Evolutionary conservation across 37 sponge, comb jelly and placozoan genomes (phyloP).

Genomic region (Geodia barretti): DNA sequence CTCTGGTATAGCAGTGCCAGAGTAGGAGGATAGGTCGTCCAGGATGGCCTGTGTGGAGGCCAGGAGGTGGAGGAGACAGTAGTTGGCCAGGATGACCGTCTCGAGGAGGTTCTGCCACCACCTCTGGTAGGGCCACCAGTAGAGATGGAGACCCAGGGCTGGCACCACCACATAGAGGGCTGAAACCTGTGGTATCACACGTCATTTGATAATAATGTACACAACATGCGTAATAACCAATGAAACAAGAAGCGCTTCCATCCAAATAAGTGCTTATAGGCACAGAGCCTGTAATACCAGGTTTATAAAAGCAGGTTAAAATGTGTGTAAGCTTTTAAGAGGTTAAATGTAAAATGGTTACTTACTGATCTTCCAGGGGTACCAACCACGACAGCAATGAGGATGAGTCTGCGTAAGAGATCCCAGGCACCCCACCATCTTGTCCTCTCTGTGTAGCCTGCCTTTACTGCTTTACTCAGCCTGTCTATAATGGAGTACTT

Average conservation of each 20-base stretch:
- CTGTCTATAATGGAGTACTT: not conserved
- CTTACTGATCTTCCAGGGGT: constrained; percentile 74
- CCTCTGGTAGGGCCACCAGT: constrained; percentile 46
- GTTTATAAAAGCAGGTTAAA: too few relatives aligned
- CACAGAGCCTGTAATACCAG: too few relatives aligned
- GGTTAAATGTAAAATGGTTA: not conserved
- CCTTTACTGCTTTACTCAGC: constrained; percentile 19
- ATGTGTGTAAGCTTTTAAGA: not conserved
- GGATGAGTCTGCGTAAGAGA: constrained; percentile 40
- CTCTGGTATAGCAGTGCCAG: constrained; percentile 8
- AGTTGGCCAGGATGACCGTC: constrained; percentile 30
- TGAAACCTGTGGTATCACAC: too few relatives aligned
- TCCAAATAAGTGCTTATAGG: too few relatives aligned
- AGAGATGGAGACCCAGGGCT: constrained; percentile 37
- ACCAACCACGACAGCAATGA: constrained; percentile 22
- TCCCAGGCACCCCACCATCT: constrained; percentile 66
- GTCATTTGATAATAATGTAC: too few relatives aligned
- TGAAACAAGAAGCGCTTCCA: too few relatives aligned
- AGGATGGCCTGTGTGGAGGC: constrained; percentile 29
- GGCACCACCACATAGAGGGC: constrained; percentile 20
- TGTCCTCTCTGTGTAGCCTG: constrained; percentile 63
- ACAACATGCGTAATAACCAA: not conserved
- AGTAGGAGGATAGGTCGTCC: not conserved
- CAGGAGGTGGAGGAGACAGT: constrained; percentile 33
- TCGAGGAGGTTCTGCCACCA: constrained; percentile 55